phyloP scores from a whole-genome alignment of 2,113 vertebrate genomes.

The Peromyscus leucopus region DNA sequence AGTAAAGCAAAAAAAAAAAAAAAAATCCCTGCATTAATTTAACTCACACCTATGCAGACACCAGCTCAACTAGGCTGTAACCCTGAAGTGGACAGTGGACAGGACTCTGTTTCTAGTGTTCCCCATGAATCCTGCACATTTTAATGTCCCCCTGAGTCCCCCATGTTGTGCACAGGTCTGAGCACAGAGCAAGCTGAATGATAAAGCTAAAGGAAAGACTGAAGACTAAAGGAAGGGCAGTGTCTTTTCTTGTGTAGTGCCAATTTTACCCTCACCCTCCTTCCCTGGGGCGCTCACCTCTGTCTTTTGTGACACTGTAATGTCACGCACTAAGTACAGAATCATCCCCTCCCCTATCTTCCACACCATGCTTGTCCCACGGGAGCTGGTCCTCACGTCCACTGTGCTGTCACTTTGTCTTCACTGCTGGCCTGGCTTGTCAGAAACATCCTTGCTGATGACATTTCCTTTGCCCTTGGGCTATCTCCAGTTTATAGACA shows the following conservation, averaged over 20 bases:
- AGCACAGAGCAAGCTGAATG: not conserved
- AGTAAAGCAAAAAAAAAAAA: constrained; percentile 40
- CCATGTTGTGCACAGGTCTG: not conserved
- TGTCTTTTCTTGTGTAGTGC: not conserved
- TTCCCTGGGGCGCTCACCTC: not conserved
- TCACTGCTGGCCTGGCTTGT: not conserved
- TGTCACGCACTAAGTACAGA: not conserved
- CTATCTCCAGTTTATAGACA: constrained; percentile 27
- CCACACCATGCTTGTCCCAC: not conserved
- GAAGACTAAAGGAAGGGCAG: not conserved
- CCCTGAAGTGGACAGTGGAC: no score
- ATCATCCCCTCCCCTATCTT: not conserved
- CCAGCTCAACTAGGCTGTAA: not conserved
- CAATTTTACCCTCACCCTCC: not conserved
- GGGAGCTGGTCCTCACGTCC: not conserved
- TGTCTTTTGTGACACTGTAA: not conserved
- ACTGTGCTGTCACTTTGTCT: not conserved
- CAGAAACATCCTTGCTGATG: not conserved
- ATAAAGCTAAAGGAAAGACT: not conserved
- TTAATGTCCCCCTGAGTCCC: not conserved
- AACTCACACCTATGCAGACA: not conserved
- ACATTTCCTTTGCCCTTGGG: not conserved
- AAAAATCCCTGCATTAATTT: not conserved
- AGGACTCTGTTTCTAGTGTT: not conserved
- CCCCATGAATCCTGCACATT: not conserved